A percentile compares a stretch with the other conserved stretches of the same genome.
phyloP scores from a whole-genome alignment of 2,797 vertebrate species.

The Petrocephalus sullivani region DNA sequence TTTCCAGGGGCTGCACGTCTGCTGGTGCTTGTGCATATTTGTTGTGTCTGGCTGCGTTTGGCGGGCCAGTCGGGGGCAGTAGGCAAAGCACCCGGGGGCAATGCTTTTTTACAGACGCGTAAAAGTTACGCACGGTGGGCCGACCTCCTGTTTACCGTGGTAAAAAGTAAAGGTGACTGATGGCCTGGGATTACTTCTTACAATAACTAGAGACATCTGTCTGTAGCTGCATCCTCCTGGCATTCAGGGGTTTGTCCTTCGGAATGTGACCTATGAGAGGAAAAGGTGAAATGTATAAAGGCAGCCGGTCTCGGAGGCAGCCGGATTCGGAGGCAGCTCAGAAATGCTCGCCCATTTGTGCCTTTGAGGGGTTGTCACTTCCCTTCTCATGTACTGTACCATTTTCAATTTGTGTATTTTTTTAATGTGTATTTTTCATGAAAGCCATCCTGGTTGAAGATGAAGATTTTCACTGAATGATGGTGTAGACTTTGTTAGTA shows the following conservation, averaged over 20 bases:
- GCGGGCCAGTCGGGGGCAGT: neutral
- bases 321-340: constrained; percentile 43
- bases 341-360: constrained; percentile 49
- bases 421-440: neutral
- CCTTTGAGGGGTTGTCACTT: too few species aligned
- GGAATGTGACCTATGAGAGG: constrained; percentile 53
- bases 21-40: constrained; percentile 40
- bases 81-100: neutral
- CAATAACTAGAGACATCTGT: constrained; percentile 56
- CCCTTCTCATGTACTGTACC: constrained; percentile 26
- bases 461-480: neutral
- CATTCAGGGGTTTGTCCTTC: constrained; percentile 57
- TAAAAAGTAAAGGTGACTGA: constrained; percentile 66
- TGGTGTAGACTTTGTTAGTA: neutral
- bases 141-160: constrained; percentile 60
- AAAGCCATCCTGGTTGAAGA: neutral
- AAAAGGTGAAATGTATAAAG: constrained; percentile 61
- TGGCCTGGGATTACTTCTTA: constrained; percentile 58
- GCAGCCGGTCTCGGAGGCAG: constrained; percentile 47
- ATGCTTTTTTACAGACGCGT: neutral
- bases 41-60: neutral
- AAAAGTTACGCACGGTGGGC: constrained; percentile 8
- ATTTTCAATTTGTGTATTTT: constrained; percentile 44
- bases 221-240: constrained; percentile 49
- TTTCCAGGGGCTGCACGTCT: neutral